Evolutionary conservation across 2,797 vertebrate genomes (phyloP), one percentile per base, ranked within the genome.

Genomic region (Megalops cyprinoides): DNA sequence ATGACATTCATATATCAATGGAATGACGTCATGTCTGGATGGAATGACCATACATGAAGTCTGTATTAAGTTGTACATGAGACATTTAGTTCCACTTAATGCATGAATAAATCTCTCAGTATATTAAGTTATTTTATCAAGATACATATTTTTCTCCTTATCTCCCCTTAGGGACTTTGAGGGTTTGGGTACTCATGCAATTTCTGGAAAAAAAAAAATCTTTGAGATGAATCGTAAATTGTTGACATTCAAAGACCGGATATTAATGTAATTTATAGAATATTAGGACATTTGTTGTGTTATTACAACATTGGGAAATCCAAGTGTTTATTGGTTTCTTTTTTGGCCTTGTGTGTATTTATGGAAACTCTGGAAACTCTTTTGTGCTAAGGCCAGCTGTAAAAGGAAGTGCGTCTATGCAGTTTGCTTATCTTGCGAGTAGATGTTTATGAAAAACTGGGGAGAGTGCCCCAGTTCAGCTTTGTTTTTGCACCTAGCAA

Each of bases 21-120:
- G n/a, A n/a, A n/a, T n/a, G n/a, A n/a, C n/a, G n/a, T n/a, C n/a
- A n/a, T n/a, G n/a, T n/a, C n/a, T n/a, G n/a, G n/a, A n/a, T n/a
- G n/a, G n/a, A n/a, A n/a, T n/a, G n/a, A n/a, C n/a, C n/a, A n/a
- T n/a, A n/a, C n/a, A 71, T 85, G 80, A 85, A 55, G 2, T 2
- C 2, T 2, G 53, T 55, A 85, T 84, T 84, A 86, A 83, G 80
- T 65, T 62, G 76, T 37, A 55, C 23, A 34, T 10, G 34, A 39
- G 23, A 53, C 42, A 4, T 34, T 12, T 56, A 23, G 14, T 55
- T 10, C 8, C 8, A 55, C 14, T 12, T 23, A 15, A 23, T 12
- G 55, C 14, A 12, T 25, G 1, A n/a, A 28, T n/a, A 18, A 6
- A 56, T 51, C 18, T 48, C 34, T 67, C 3, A 25, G 42, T 44